Evolutionary conservation across 1,140 invertebrate genomes (phyloP).

Genomic region (Drosophila pachea): DNA sequence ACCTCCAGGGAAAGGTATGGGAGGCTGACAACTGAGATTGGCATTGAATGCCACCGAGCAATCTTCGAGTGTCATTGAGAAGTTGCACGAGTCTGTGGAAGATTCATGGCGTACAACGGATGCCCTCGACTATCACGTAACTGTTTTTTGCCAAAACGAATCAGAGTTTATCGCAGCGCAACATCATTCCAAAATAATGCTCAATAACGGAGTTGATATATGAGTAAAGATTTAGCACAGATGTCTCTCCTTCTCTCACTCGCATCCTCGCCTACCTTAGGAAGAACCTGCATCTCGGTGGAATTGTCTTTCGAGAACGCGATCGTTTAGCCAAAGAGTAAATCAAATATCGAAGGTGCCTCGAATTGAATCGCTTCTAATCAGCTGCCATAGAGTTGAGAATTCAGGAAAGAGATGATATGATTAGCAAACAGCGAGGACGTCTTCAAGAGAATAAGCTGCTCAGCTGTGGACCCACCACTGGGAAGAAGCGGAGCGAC

Average conservation of each 20-base stretch:
- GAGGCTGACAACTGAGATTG: conserved; percentile 37
- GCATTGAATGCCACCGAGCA: conserved; percentile 32
- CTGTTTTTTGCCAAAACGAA: background rate
- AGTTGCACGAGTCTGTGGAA: conserved; percentile 35
- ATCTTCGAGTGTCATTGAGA: conserved; percentile 39
- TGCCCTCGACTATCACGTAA: conserved; percentile 21
- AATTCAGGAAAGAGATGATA: conserved; percentile 7
- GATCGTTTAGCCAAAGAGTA: conserved; percentile 79
- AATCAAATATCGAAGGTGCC: conserved; percentile 74
- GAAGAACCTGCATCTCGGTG: background rate
- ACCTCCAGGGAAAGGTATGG: too few relatives aligned
- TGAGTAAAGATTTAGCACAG: conserved; percentile 6
- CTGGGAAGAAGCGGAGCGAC: too few relatives aligned
- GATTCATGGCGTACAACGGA: conserved; percentile 59
- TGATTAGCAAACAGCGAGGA: background rate
- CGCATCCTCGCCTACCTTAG: conserved; percentile 11
- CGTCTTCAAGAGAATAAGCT: background rate
- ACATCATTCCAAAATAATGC: background rate
- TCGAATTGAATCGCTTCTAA: conserved; percentile 73
- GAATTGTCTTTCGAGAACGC: conserved; percentile 73
- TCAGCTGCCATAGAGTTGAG: conserved; percentile 73
- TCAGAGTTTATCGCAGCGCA: background rate
- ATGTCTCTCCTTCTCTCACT: background rate
- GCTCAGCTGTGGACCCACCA: too few relatives aligned
- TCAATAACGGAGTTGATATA: background rate